These are phyloP conservation scores for Pristis pectinata DNA, from an alignment of 2,797 vertebrate species.

Conservation along the genomic window DNA sequence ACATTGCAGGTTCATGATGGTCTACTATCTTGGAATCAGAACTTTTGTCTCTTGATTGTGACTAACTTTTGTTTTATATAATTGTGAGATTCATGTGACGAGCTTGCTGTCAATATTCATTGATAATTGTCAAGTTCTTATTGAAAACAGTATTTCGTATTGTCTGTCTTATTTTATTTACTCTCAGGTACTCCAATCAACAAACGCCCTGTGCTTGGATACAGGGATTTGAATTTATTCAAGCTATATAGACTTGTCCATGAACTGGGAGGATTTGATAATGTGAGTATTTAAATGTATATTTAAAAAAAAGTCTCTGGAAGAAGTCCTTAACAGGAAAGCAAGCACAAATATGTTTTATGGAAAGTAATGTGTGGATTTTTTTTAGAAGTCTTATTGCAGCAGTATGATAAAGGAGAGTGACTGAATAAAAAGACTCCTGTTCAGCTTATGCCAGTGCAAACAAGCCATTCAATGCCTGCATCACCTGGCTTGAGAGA, in stretches of 20 bases:
- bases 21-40: not conserved
- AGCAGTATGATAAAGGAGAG: not conserved
- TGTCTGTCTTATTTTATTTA: not conserved
- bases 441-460: not conserved
- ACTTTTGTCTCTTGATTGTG: not conserved
- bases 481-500: not conserved
- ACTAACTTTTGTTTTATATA: too few species aligned
- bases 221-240: slow-evolving; percentile 71
- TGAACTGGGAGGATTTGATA: slow-evolving; percentile 67
- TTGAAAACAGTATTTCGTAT: not conserved
- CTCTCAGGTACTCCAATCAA: slow-evolving; percentile 67
- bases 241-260: slow-evolving; percentile 71
- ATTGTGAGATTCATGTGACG: not conserved
- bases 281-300: slow-evolving; percentile 54
- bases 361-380: not conserved
- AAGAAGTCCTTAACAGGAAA: not conserved
- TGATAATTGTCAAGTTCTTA: not conserved
- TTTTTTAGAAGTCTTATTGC: not conserved
- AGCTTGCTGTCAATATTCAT: not conserved
- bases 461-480: not conserved
- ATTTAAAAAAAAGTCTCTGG: not conserved
- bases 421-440: not conserved
- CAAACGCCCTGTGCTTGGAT: slow-evolving; percentile 69
- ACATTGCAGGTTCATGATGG: not conserved
- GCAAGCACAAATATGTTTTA: not conserved